Percentiles rank a stretch among this genome's conserved stretches.
Conservation (phyloP, 2,797 vertebrate genomes). For the Brotula barbata region DNA sequence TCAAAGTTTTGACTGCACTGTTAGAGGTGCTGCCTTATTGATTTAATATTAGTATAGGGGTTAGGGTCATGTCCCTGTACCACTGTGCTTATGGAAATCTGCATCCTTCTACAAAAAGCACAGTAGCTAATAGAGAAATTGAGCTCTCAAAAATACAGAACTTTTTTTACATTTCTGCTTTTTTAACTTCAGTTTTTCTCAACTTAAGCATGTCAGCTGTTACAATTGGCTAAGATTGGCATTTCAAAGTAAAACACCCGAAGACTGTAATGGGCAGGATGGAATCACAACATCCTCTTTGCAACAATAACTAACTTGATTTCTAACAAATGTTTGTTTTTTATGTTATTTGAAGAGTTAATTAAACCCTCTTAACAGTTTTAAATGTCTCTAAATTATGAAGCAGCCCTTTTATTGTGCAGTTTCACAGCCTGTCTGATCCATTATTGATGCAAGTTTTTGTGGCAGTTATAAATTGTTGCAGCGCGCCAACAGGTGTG, state of each 20-base stretch:
- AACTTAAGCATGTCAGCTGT: constrained; percentile 6
- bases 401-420: constrained; percentile 15
- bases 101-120: background rate
- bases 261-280: background rate
- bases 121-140: background rate
- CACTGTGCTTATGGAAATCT: background rate
- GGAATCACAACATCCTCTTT: background rate
- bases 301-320: background rate
- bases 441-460: constrained; percentile 13
- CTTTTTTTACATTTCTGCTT: background rate
- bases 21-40: constrained; percentile 25
- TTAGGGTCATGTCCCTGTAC: no score
- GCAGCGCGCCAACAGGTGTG: constrained; percentile 56
- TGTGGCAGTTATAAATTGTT: constrained; percentile 17
- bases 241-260: background rate
- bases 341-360: background rate
- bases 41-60: constrained; percentile 13
- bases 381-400: constrained; percentile 1
- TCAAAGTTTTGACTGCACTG: background rate
- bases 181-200: constrained; percentile 10
- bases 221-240: constrained; percentile 15
- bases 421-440: constrained; percentile 21
- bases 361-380: background rate
- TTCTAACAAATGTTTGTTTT: background rate
- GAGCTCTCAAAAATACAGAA: background rate